Evolutionary conservation across 2,888 invertebrate species (phyloP).

Genomic region (Heteromurus nitidus): DNA sequence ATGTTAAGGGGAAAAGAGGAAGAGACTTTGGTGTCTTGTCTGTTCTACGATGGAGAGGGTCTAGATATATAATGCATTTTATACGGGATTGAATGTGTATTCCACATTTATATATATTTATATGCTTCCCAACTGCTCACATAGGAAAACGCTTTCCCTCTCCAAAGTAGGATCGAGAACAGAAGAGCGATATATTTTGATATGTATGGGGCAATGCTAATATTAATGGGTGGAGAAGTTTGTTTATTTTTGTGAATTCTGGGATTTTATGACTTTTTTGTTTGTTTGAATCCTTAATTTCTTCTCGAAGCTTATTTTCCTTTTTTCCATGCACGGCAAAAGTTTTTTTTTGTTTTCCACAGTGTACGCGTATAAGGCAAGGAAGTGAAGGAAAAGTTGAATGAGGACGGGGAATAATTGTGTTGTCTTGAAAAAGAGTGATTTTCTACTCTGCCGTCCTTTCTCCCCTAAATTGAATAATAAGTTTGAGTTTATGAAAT

Average conservation of each 20-base stretch:
- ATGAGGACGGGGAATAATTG: conserved; percentile 33
- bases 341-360: conserved; percentile 22
- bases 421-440: conserved; percentile 43
- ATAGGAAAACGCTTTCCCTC: no score
- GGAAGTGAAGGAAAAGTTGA: conserved; percentile 26
- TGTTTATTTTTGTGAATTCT: conserved; percentile 61
- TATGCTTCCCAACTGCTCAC: no score
- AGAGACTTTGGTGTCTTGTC: no score
- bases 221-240: conserved; percentile 56
- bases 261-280: conserved; percentile 59
- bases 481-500: conserved; percentile 48
- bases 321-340: conserved; percentile 24
- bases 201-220: conserved; percentile 53
- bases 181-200: conserved; percentile 28
- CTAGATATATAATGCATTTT: no score
- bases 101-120: no score
- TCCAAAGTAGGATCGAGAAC: neutral
- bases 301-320: conserved; percentile 42
- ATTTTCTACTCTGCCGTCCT: conserved; percentile 33
- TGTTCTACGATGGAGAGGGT: no score
- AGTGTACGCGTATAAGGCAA: conserved; percentile 23
- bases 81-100: no score
- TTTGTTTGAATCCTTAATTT: conserved; percentile 61
- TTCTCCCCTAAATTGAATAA: conserved; percentile 49
- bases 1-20: conserved; percentile 23